Percentiles rank a stretch among this genome's conserved stretches.
phyloP scores from a whole-genome alignment of 92 coral and sea anemone genomes.

The Plumapathes pennacea region DNA sequence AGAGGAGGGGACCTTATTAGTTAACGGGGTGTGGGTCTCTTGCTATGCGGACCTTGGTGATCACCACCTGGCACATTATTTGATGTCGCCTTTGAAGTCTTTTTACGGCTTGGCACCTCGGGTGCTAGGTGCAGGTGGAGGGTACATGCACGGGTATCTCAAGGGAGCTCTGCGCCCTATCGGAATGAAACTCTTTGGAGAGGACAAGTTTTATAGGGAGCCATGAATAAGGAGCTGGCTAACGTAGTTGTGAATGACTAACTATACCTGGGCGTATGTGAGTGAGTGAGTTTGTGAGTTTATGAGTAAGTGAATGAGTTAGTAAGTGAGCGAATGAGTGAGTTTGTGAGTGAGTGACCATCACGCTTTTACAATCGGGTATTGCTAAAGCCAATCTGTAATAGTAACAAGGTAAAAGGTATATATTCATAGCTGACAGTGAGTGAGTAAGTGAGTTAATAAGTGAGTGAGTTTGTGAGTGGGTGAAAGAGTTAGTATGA shows the following conservation, averaged over 20 bases:
- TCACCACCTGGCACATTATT: slow-evolving; percentile 67
- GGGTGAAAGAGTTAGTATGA: neutral
- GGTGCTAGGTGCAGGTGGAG: slow-evolving; percentile 62
- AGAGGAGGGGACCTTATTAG: slow-evolving; percentile 71
- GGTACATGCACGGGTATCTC: slow-evolving; percentile 61
- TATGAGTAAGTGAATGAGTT: neutral
- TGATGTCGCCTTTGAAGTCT: slow-evolving; percentile 74
- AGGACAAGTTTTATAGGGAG: slow-evolving; percentile 62
- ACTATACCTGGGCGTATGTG: too few relatives aligned
- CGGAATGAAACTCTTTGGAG: slow-evolving; percentile 57
- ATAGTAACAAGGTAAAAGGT: neutral
- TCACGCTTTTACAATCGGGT: too few relatives aligned
- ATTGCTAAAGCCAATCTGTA: too few relatives aligned
- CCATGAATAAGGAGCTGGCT: too few relatives aligned
- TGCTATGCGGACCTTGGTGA: slow-evolving; percentile 83
- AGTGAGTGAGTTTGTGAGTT: neutral
- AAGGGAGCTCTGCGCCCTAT: slow-evolving; percentile 59
- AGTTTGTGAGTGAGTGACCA: too few relatives aligned
- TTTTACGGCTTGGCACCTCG: slow-evolving; percentile 73
- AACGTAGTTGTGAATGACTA: too few relatives aligned
- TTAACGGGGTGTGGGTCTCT: slow-evolving; percentile 72
- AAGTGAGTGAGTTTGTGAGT: neutral
- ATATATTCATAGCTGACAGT: neutral
- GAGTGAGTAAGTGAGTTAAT: slow-evolving; percentile 2
- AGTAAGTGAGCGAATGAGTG: too few relatives aligned